Percentiles rank a stretch among this genome's conserved stretches.
phyloP scores from a whole-genome alignment of 2,113 vertebrate genomes.

The Gobiocypris rarus region DNA sequence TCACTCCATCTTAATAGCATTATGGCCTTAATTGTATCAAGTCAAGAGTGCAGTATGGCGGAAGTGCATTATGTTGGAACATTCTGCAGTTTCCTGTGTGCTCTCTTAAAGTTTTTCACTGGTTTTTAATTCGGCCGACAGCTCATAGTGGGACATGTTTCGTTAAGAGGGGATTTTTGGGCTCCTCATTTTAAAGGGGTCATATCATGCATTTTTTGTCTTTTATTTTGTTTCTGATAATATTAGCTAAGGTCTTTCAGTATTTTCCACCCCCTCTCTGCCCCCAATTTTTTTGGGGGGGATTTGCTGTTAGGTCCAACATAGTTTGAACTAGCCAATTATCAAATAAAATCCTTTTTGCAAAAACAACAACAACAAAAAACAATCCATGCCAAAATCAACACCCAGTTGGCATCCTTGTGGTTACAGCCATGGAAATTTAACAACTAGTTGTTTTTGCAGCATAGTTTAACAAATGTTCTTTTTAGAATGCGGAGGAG shows the following conservation, averaged over 20 bases:
- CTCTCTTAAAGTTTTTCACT: conserved; percentile 52
- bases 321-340: neutral
- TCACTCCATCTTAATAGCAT: conserved; percentile 71
- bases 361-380: neutral
- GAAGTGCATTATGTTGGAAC: conserved; percentile 69
- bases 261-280: neutral
- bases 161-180: conserved; percentile 44
- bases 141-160: conserved; percentile 52
- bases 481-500: neutral
- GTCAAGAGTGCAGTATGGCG: conserved; percentile 57
- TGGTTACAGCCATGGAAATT: neutral
- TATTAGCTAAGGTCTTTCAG: neutral
- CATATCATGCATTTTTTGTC: neutral
- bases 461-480: neutral
- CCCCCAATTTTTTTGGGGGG: neutral
- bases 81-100: conserved; percentile 73
- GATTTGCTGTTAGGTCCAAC: neutral
- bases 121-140: conserved; percentile 57
- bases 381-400: neutral
- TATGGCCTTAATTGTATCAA: conserved; percentile 59
- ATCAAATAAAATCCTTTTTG: neutral
- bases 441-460: neutral
- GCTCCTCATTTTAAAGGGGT: conserved; percentile 43
- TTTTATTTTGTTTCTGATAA: neutral
- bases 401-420: neutral